phyloP scores from a whole-genome alignment of 2,888 invertebrate genomes.

The Caenorhabditis angaria region DNA sequence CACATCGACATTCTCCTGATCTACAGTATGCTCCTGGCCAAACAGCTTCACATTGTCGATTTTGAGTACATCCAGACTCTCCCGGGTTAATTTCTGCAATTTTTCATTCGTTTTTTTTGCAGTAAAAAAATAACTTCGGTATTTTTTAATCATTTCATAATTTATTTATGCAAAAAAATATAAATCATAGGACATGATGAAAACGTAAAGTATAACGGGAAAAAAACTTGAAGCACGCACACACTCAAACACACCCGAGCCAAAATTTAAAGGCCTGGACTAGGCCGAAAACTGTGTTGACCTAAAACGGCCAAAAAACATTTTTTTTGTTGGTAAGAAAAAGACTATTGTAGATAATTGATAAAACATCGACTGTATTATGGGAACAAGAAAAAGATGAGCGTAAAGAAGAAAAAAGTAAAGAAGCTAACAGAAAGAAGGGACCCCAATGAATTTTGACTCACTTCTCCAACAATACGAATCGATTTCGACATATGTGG shows the following conservation, averaged over 20 bases:
- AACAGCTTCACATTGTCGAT: slow-evolving; percentile 70
- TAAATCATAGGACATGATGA: slow-evolving; percentile 17
- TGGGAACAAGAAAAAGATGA: background rate
- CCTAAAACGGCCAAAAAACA: background rate
- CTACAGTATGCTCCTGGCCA: slow-evolving; percentile 71
- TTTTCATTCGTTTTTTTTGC: background rate
- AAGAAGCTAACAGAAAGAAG: slow-evolving; percentile 6
- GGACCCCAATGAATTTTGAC: slow-evolving; percentile 29
- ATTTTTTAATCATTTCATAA: slow-evolving; percentile 40
- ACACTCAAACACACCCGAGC: background rate
- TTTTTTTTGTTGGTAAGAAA: too few relatives aligned
- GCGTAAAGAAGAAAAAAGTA: background rate
- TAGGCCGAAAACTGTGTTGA: background rate
- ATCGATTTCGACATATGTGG: slow-evolving; percentile 72
- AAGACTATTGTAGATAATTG: background rate
- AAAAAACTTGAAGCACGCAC: slow-evolving; percentile 9
- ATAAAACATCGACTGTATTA: background rate
- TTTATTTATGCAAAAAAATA: slow-evolving; percentile 41
- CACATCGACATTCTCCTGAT: slow-evolving; percentile 70
- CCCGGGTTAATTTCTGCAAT: slow-evolving; percentile 70
- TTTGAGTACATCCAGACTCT: slow-evolving; percentile 71
- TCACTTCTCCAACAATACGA: slow-evolving; percentile 72
- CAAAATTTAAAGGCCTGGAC: background rate
- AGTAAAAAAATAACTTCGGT: too few relatives aligned
- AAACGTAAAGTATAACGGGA: slow-evolving; percentile 1